Percentiles rank a stretch among this genome's conserved stretches.
Evolutionary conservation across 2,888 invertebrate species (phyloP).

Genomic region (Drosophila borealis): DNA sequence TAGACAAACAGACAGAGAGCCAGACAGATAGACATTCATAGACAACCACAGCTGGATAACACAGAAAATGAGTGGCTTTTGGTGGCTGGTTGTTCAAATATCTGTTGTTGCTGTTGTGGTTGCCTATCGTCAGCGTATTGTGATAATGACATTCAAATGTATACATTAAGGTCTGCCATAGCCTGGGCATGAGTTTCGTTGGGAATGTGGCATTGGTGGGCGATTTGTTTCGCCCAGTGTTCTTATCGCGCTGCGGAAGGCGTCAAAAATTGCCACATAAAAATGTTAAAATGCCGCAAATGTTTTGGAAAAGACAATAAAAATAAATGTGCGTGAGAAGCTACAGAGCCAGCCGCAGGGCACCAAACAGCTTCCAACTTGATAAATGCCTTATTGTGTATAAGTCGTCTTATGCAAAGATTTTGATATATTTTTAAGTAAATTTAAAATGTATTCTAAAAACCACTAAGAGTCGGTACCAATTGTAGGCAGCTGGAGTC

Average conservation of each 20-base stretch:
- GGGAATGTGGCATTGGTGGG: conserved; percentile 17
- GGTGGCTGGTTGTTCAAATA: conserved; percentile 52
- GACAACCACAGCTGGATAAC: conserved; percentile 27
- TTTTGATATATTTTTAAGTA: conserved; percentile 2
- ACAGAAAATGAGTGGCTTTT: conserved; percentile 69
- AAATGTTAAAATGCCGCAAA: conserved; percentile 62
- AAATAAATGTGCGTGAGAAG: conserved; percentile 58
- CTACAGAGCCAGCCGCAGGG: background rate
- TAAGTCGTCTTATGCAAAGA: background rate
- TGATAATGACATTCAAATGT: conserved; percentile 76
- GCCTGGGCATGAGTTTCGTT: conserved; percentile 12
- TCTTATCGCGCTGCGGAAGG: conserved; percentile 56
- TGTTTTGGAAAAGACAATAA: conserved; percentile 51
- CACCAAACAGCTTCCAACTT: conserved; percentile 9
- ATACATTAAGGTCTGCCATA: conserved; percentile 59
- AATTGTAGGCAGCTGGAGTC: no score
- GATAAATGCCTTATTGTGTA: conserved; percentile 35
- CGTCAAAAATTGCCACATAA: conserved; percentile 58
- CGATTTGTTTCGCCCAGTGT: conserved; percentile 8
- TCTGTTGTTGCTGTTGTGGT: conserved; percentile 45
- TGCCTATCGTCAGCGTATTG: conserved; percentile 48
- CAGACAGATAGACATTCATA: conserved; percentile 6
- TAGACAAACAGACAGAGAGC: conserved; percentile 8
- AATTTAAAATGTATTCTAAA: conserved; percentile 1
- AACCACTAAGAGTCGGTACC: no score